Evolutionary conservation across 2,113 vertebrate species (phyloP), one percentile per base, ranked within the genome.

Genomic region (Ranitomeya variabilis): DNA sequence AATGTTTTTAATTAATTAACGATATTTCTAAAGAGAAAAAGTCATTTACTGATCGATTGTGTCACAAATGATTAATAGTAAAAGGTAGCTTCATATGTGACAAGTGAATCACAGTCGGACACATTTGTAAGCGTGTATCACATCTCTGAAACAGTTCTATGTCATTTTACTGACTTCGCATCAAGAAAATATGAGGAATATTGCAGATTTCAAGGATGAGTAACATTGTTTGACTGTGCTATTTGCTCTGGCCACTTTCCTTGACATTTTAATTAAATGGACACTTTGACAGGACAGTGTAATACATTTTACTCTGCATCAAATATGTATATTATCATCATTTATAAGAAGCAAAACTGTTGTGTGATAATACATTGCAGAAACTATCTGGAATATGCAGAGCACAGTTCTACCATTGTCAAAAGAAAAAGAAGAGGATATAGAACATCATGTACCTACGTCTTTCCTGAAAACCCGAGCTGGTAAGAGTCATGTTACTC

Each of bases 391-490:
- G 54, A 89, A 76, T 45, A 55, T 16, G 19, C 37, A 77, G 23
- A 31, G 45, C 31, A 78, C 71, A 45, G 74, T n/a, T 23, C 69
- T 15, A 52, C 2, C 55, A 23, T 62, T 18, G 5, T 2, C 31
- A 45, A 74, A 83, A n/a, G 64, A 83, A 55, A 89, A 89, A 85
- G 81, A 73, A 80, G 3, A 21, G 79, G 14, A 79, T 73, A 5
- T 67, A 66, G n/a, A 7, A 8, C 89, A 4, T 62, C 80, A 89
- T 84, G 78, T 87, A 89, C 91, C 51, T 1, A 4, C 80, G 60
- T 85, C 60, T 86, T 92, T 93, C 85, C 85, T 83, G 88, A 83
- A 87, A 69, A 91, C 85, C 37, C 84, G 90, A 54, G 76, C 16
- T 90, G 90, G 88, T 88, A 62, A 92, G 76, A 87, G 80, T 81